Percentiles rank a stretch among this genome's conserved stretches.
Evolutionary conservation across 1,140 invertebrate species (phyloP).

Genomic region (Trinorchestia longiramus): DNA sequence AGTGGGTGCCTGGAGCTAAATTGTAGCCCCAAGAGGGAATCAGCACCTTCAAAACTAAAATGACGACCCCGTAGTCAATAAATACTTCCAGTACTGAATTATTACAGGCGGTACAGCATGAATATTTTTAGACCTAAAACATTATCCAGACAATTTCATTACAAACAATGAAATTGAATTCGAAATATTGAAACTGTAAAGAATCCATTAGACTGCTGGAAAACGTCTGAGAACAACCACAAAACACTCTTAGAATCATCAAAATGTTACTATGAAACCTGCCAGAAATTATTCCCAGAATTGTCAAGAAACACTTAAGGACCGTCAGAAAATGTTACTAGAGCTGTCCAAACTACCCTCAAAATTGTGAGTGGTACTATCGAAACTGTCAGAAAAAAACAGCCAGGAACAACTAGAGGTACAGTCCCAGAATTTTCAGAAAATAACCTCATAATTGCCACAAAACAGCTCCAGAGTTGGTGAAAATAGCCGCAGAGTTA

Average conservation of each 20-base stretch:
- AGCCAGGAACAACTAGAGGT: too few relatives aligned
- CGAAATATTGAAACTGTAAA: background rate
- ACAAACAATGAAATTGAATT: background rate
- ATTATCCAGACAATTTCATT: background rate
- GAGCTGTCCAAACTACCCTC: background rate
- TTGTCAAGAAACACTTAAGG: too few relatives aligned
- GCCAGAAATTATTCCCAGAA: too few relatives aligned
- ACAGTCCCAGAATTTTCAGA: background rate
- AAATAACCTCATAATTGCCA: background rate
- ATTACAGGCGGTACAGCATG: background rate
- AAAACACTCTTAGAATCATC: background rate
- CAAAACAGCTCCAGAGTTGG: background rate
- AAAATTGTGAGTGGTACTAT: background rate
- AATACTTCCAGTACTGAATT: background rate
- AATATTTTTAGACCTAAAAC: background rate
- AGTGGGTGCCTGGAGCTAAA: background rate
- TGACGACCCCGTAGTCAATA: background rate
- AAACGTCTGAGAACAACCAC: background rate
- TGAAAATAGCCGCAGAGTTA: background rate
- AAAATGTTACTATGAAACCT: background rate
- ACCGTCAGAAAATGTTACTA: background rate
- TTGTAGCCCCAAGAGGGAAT: background rate
- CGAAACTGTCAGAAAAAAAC: background rate
- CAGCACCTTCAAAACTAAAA: background rate
- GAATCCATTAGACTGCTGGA: background rate